Evolutionary conservation across 2,888 invertebrate genomes (phyloP), one percentile per base, ranked within the genome.

Genomic region (Campoletis raptor): DNA sequence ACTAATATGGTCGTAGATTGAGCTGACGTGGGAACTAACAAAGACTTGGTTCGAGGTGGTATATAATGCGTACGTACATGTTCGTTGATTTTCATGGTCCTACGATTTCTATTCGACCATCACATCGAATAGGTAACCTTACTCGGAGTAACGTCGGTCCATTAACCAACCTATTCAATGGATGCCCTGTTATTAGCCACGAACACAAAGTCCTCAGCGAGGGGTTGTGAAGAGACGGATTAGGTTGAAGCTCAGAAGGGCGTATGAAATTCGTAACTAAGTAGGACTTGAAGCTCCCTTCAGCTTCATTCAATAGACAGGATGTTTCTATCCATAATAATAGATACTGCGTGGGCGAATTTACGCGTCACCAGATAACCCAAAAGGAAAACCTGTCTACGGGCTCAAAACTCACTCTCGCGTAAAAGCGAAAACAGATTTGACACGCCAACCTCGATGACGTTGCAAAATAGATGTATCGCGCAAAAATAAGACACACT

Each of bases 141-240:
- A 57, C 61, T 52, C 48, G 48, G 30, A 30, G 54, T 54, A 81
- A 21, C 69, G 37, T 42, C 24, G 67, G 54, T 78, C 83, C 57
- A 83, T 84, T 81, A 74, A 76, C 69, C 48, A 6, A 81, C 54
- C 70, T 69, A 74, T 70, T 85, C 74, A 64, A 70, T 85, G 57
- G 76, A 45, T 37, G 81, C 52, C 52, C 57, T 70, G 76, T 85
- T 85, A 81, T 85, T 85, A 85, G 76, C 81, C n/a, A 48, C 69
- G 64, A 69, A 18, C 48, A 18, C 36, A 74, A 76, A 81, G 37
- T 85, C n/a, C 76, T 66, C 15, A 15, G 57, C 24, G 85, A 57
- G 69, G 61, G 72, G 0, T 54, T 64, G 18, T 24, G 36, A 42
- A 15, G 15, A 7, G 18, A 15, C 5, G 54, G 9, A 40, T 36